These are phyloP conservation scores for Bufo gargarizans DNA, from an alignment of 2,113 vertebrate species.

Conservation along the genomic window DNA sequence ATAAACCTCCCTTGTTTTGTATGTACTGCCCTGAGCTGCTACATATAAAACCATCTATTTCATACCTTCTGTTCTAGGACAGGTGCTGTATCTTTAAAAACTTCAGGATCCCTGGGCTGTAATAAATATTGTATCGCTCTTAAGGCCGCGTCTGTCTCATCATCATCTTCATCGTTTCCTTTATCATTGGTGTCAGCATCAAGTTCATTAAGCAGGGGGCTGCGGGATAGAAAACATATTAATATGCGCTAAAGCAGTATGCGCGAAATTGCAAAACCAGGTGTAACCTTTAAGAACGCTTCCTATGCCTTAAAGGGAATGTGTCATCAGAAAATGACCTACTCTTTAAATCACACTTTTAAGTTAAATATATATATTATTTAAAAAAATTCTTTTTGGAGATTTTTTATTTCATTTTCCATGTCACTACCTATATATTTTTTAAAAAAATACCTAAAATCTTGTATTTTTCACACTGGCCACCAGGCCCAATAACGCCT, in stretches of 20 bases:
- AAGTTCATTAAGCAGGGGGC: conserved; percentile 52
- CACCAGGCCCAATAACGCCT: no score
- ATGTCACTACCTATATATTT: no score
- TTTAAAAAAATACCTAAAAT: no score
- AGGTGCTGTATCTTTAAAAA: neutral
- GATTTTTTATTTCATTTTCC: no score
- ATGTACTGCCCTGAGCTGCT: neutral
- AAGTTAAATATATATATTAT: no score
- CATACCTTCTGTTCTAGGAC: neutral
- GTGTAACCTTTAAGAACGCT: no score
- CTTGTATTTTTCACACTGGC: no score
- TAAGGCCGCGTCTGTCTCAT: neutral
- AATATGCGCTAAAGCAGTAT: neutral
- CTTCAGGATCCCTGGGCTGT: conserved; percentile 17
- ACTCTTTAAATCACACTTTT: no score
- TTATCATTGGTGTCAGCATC: neutral
- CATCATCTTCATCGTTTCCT: conserved; percentile 25
- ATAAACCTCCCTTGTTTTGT: neutral
- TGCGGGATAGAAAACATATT: conserved; percentile 3
- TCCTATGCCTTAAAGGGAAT: no score
- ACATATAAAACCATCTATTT: neutral
- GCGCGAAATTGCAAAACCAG: neutral
- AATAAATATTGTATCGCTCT: conserved; percentile 17
- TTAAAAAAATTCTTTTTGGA: no score
- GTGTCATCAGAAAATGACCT: no score